Base-by-base conservation (phyloP, 2,888 invertebrate genomes). In the Lutraria lutraria region DNA sequence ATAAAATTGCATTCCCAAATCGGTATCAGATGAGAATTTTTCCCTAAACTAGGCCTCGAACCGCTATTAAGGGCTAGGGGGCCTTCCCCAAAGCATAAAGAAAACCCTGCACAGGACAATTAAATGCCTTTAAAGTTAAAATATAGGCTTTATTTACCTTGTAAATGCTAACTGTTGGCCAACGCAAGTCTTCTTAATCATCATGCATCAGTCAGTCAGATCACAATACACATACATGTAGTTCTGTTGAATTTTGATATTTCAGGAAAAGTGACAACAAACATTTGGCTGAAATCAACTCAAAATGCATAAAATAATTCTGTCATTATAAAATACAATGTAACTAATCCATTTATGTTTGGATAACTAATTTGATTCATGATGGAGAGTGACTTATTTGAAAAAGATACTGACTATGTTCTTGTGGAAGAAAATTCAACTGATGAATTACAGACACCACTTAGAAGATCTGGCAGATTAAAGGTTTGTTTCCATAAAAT, bases 381-480 rank as follows among this genome's bases (percentile, higher is more conserved):
- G 43, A 81, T 86, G 81, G 86, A 68, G 12, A 63, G 52, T 86
- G 81, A 86, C 15, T 53, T 81, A 53, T 53, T 86, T 68, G 63
- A 81, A 21, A 68, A 43, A 68, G 52, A 72, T 13, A 34, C 81
- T n/a, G 81, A 81, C 81, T 93, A 95, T 63, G 86, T 95, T 16
- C 92, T 95, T 43, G 92, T 93, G 76, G 94, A 95, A 87, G 89
- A 94, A 25, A 89, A 92, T 21, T 88, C 90, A 3, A 88, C 93
- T 15, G 95, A 94, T 72, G 94, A 94, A 13, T 89, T 95, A 68
- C 90, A 88, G 16, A 84, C 88, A 19, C 94, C 94, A 16, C 81
- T 95, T 16, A 90, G 92, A 85, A 92, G 95, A 52, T 95, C 95
- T 81, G 89, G 94, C 16, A 91, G 95, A 56, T 87, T 95, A 21